Base-by-base conservation (phyloP, 2,113 vertebrate genomes). In the Hippolais icterina region DNA sequence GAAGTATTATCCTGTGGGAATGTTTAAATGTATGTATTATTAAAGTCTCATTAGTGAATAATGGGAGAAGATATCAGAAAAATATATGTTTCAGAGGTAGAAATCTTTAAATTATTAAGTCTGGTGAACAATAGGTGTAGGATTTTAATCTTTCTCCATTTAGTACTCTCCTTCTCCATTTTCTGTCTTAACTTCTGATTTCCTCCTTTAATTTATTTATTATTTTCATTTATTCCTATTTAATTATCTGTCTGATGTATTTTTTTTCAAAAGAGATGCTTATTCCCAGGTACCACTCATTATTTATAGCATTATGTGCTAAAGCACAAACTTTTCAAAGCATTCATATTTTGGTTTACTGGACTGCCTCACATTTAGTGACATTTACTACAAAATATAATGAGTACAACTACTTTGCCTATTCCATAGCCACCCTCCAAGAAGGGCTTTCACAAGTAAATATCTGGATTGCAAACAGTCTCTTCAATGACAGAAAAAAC, bases 61-160 rank as follows among this genome's bases (percentile, higher is more conserved):
- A 83, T 42, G 41, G 56, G 52, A 82, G 83, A 68, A 79, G 19
- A 60, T 46, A 52, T 53, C 61, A 95, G 79, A 85, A 94, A 92
- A 92, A 88, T 49, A 24, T 47, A 37, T 88, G 15, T 57, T 20
- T 44, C 35, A 76, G 11, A 28, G 44, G 22, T 85, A 13, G 37
- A 93, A 87, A 88, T 52, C 12, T 47, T 83, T 10, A 66, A 80
- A 42, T 70, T 37, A 35, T 83, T 86, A 29, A 54, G 23, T 74
- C 64, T 90, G 60, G 54, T 0, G 1, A 74, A 37, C 17, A 72
- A 39, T 12, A 88, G 37, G 7, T 0, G 0, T 49, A 94, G 31
- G 52, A 57, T 90, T 94, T 80, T 78, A 69, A 27, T 80, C 27
- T 64, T 86, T 70, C 31, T 47, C 20, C 20, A 35, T 60, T 22